These are phyloP conservation scores for Marmota monax DNA, from an alignment of 2,113 vertebrate genomes.

Conservation along the genomic window DNA sequence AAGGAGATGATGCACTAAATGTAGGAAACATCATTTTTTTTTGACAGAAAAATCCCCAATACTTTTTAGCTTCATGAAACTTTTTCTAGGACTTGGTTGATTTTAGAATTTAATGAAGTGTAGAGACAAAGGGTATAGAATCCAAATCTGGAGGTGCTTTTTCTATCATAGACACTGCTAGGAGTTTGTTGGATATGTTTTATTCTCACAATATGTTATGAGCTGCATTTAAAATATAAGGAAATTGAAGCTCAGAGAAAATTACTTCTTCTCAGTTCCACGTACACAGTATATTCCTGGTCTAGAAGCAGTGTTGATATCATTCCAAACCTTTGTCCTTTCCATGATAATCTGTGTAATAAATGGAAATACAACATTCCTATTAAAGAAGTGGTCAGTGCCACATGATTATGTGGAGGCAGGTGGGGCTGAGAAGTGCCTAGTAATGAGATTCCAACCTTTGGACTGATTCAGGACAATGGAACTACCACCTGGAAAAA, in stretches of 20 bases:
- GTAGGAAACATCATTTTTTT: not conserved
- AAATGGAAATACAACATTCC: not conserved
- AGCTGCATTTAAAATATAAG: not conserved
- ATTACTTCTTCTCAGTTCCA: not conserved
- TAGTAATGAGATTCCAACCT: not conserved
- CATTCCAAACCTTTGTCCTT: not conserved
- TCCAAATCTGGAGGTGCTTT: not conserved
- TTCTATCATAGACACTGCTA: not conserved
- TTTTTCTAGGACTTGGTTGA: not conserved
- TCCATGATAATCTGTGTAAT: not conserved
- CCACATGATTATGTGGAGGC: not conserved
- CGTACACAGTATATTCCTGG: not conserved
- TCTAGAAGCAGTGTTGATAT: not conserved
- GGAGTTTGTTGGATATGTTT: not conserved
- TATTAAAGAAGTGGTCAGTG: not conserved
- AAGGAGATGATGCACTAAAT: not conserved
- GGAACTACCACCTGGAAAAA: not conserved
- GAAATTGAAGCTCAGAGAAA: not conserved
- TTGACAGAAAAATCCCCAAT: constrained; percentile 4
- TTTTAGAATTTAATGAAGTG: not conserved
- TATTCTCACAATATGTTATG: not conserved
- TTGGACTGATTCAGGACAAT: not conserved
- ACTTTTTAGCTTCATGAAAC: not conserved
- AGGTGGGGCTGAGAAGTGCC: not conserved
- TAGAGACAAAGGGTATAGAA: not conserved